phyloP scores from a whole-genome alignment of 1,140 invertebrate species.

The Tribolium castaneum region DNA sequence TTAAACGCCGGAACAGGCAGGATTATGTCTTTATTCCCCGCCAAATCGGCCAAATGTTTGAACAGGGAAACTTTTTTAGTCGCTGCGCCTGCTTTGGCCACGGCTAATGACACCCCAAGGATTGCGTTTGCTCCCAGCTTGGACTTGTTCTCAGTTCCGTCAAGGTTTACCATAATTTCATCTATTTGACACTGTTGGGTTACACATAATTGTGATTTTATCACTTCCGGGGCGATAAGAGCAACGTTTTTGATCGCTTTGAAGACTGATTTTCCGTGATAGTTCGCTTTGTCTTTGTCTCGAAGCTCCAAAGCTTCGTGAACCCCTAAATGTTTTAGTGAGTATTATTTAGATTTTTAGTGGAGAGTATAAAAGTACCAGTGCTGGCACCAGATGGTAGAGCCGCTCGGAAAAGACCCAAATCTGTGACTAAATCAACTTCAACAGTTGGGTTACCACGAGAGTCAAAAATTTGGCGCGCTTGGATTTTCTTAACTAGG shows the following conservation, averaged over 20 bases:
- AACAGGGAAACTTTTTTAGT: constrained; percentile 89
- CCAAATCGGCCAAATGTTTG: constrained; percentile 91
- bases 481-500: constrained; percentile 83
- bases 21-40: constrained; percentile 90
- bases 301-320: constrained; percentile 97
- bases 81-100: constrained; percentile 95
- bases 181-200: constrained; percentile 94
- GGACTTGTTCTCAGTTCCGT: constrained; percentile 96
- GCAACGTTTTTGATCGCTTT: constrained; percentile 93
- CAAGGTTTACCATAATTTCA: constrained; percentile 89
- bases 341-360: background rate
- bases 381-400: constrained; percentile 98
- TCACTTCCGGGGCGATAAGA: constrained; percentile 84
- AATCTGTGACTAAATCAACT: constrained; percentile 86
- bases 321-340: constrained; percentile 66
- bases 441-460: constrained; percentile 99
- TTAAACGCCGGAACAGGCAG: constrained; percentile 98
- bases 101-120: constrained; percentile 94
- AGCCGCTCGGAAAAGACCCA: constrained; percentile 93
- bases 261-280: constrained; percentile 94
- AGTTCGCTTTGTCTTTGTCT: constrained; percentile 88
- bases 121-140: constrained; percentile 98
- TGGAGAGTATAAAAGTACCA: constrained; percentile 68
- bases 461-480: constrained; percentile 98
- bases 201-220: constrained; percentile 85